phyloP scores from a whole-genome alignment of 2,888 invertebrate genomes.

The Heterodera filipjevi region DNA sequence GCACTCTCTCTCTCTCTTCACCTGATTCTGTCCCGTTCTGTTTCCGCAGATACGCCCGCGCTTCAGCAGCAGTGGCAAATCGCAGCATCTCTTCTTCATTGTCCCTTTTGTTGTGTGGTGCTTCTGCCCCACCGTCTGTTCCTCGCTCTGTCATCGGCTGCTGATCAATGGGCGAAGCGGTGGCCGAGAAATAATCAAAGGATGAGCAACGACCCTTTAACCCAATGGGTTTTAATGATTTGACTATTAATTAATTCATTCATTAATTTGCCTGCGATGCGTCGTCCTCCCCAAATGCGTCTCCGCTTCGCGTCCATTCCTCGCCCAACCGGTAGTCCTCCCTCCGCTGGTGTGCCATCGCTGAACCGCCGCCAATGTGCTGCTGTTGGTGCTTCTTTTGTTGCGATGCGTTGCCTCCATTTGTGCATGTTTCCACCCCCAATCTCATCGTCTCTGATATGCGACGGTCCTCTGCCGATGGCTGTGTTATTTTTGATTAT shows the following conservation, averaged over 20 bases:
- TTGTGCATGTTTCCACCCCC: background rate
- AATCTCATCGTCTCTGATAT: background rate
- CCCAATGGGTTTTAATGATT: no score
- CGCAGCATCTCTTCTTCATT: background rate
- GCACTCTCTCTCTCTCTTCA: background rate
- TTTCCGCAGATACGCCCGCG: slow-evolving; percentile 20
- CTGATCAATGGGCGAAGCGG: slow-evolving; percentile 16
- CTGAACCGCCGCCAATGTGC: background rate
- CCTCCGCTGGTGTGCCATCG: background rate
- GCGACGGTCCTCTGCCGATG: background rate
- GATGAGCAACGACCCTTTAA: slow-evolving; percentile 26
- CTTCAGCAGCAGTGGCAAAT: slow-evolving; percentile 24
- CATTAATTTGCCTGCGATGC: background rate
- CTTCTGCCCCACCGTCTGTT: background rate
- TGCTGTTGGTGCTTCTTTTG: background rate
- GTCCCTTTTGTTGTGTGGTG: background rate
- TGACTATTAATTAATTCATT: background rate
- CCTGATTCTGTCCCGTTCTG: background rate
- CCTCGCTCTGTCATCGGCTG: background rate
- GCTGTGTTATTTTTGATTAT: background rate
- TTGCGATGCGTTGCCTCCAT: background rate
- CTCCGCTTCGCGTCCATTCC: background rate
- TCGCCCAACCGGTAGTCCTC: background rate
- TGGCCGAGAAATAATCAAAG: slow-evolving; percentile 27
- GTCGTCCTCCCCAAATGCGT: background rate